phyloP scores from a whole-genome alignment of 2,113 vertebrate genomes.

The Anser brachyrhynchus region DNA sequence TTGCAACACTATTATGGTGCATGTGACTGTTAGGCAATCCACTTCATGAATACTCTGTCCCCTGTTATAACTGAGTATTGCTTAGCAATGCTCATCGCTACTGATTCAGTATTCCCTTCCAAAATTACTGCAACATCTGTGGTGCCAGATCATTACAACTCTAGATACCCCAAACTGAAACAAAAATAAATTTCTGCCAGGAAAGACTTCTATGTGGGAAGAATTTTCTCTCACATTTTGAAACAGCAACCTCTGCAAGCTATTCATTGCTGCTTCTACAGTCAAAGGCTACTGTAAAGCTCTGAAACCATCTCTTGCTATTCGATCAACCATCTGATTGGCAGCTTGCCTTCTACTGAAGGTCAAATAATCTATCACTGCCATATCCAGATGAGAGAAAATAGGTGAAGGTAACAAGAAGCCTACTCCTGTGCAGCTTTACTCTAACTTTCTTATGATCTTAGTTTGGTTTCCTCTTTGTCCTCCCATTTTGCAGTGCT shows the following conservation, averaged over 20 bases:
- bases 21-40: not conserved
- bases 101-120: not conserved
- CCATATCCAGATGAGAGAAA: not conserved
- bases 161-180: not conserved
- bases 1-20: not conserved
- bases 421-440: not conserved
- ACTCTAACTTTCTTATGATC: not conserved
- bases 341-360: not conserved
- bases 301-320: not conserved
- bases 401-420: not conserved
- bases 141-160: not conserved
- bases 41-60: not conserved
- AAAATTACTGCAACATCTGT: not conserved
- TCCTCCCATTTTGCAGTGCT: not conserved
- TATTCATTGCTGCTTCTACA: not conserved
- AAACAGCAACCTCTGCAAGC: not conserved
- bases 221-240: not conserved
- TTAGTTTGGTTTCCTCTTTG: not conserved
- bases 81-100: not conserved
- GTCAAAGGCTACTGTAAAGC: not conserved
- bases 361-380: slow-evolving; percentile 1
- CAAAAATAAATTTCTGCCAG: not conserved
- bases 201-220: not conserved
- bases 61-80: not conserved
- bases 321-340: not conserved